A percentile compares a stretch with the other conserved stretches of the same genome.
Conservation (phyloP, 64 coral and sea anemone species). For the Catalaphyllia jardinei region DNA sequence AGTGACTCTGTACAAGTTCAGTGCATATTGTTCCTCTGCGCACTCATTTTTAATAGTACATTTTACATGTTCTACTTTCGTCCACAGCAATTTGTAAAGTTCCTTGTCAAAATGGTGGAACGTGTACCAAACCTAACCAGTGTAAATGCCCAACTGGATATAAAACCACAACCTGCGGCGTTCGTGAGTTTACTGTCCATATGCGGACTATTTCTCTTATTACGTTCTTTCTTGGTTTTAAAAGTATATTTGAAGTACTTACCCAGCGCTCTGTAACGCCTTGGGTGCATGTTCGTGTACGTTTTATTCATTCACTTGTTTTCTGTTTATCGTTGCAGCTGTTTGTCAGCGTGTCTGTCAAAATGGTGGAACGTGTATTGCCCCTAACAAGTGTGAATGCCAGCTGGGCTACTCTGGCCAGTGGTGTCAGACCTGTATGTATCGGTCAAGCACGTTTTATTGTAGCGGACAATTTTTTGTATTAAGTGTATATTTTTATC, state of each 20-base stretch:
- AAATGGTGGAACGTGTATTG: conserved; percentile 76
- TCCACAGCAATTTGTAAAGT: conserved; percentile 71
- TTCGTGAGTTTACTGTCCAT: conserved; percentile 32
- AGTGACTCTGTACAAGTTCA: too few relatives aligned
- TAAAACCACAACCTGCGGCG: conserved; percentile 30
- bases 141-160: conserved; percentile 63
- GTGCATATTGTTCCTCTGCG: too few relatives aligned
- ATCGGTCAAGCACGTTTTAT: background rate
- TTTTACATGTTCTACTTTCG: background rate
- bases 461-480: background rate
- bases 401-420: conserved; percentile 58
- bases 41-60: too few relatives aligned
- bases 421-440: conserved; percentile 86
- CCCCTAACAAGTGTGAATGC: conserved; percentile 71
- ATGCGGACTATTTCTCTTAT: too few relatives aligned
- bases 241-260: too few relatives aligned
- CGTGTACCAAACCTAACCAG: conserved; percentile 74
- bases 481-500: too few relatives aligned
- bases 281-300: background rate
- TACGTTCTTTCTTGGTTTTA: too few relatives aligned
- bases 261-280: too few relatives aligned
- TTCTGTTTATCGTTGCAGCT: conserved; percentile 27
- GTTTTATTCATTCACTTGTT: background rate
- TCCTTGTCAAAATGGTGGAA: conserved; percentile 79
- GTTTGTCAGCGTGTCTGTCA: conserved; percentile 71